Conservation (phyloP, 1,140 invertebrate species). For the Trachymyrmex septentrionalis region DNA sequence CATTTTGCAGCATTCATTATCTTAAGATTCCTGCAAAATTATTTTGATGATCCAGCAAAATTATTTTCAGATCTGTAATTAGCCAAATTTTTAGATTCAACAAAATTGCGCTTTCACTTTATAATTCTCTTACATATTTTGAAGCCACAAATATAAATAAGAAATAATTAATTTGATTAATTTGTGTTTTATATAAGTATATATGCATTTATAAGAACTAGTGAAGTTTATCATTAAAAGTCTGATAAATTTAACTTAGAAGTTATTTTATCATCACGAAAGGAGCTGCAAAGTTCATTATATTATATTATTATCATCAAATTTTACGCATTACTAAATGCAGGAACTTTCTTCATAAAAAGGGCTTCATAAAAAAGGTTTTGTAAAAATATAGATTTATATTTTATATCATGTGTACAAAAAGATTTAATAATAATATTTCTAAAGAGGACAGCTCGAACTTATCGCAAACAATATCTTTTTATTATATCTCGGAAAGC, state of each 20-base stretch:
- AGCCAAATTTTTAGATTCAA: too few species aligned
- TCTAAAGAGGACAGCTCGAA: neutral
- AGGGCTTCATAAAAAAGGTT: too few species aligned
- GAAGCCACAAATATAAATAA: too few species aligned
- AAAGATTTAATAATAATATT: neutral
- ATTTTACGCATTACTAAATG: neutral
- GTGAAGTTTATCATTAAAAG: conserved; percentile 1
- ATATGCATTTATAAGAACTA: neutral
- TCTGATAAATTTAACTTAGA: conserved; percentile 25
- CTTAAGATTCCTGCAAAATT: too few species aligned
- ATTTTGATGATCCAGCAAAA: too few species aligned
- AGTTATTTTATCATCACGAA: neutral
- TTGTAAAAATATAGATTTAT: conserved; percentile 7
- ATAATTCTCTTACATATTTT: neutral
- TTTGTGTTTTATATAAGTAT: neutral
- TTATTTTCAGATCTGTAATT: too few species aligned
- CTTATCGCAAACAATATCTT: neutral
- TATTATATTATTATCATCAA: neutral
- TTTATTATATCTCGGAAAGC: neutral
- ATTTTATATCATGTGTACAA: neutral
- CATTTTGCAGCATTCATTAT: too few species aligned
- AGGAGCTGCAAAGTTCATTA: neutral
- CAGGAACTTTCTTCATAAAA: neutral
- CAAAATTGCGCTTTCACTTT: neutral
- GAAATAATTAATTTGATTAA: neutral